phyloP scores from a whole-genome alignment of 2,888 invertebrate species.

The Melanostoma mellinum region DNA sequence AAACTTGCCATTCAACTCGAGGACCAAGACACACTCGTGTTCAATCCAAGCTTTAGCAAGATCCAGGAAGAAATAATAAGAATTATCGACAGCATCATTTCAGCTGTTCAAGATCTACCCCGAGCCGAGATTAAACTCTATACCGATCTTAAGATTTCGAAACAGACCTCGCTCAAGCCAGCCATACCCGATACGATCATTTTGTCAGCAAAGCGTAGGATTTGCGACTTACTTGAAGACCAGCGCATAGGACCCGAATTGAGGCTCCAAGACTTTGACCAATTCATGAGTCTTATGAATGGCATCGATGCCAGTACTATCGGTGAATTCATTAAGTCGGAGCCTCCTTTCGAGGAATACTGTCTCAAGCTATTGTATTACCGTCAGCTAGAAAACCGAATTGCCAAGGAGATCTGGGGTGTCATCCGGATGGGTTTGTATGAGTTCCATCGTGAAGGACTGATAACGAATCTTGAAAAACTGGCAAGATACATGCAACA shows the following conservation, averaged over 20 bases:
- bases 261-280: conserved; percentile 90
- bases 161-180: conserved; percentile 82
- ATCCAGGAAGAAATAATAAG: conserved; percentile 88
- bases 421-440: conserved; percentile 92
- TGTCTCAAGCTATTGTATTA: conserved; percentile 85
- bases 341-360: conserved; percentile 86
- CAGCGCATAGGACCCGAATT: conserved; percentile 89
- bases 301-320: conserved; percentile 85
- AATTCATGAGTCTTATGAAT: conserved; percentile 89
- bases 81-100: conserved; percentile 89
- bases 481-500: conserved; percentile 88
- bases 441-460: conserved; percentile 90
- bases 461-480: conserved; percentile 88
- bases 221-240: conserved; percentile 86
- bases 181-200: conserved; percentile 88
- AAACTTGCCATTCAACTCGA: conserved; percentile 79
- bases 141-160: conserved; percentile 77
- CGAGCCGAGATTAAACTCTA: conserved; percentile 89
- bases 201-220: conserved; percentile 84
- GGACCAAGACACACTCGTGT: conserved; percentile 84
- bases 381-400: conserved; percentile 85
- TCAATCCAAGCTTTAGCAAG: conserved; percentile 89
- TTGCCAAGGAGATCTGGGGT: conserved; percentile 84
- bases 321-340: conserved; percentile 86
- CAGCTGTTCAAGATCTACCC: conserved; percentile 88